Evolutionary conservation across 2,888 invertebrate species (phyloP), one percentile per base, ranked within the genome.

Genomic region (Protonemura montana): DNA sequence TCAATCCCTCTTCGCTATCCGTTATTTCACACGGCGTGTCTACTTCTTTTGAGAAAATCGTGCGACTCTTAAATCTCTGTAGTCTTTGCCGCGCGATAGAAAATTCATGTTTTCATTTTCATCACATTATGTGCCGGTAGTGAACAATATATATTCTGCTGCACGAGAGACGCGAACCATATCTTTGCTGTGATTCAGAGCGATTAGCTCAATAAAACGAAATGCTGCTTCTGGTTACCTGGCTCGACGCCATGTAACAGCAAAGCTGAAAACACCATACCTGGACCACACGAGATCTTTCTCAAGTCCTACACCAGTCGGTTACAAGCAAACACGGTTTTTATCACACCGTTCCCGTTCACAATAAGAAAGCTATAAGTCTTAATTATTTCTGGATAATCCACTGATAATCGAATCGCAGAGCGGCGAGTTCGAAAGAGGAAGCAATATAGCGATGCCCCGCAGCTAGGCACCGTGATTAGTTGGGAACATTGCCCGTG

Each of bases 91-190:
- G 26, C 82, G 30, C 26, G 82, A 41, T 83, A 25, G 41, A 83
- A 83, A 42, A 83, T 83, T 83, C 82, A 83, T 83, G 82, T 83
- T 83, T 83, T 83, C 82, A 83, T 83, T 83, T 83, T 42, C 82
- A 42, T 21, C 29, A 82, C 5, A 82, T 82, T 25, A 82, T 30
- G 78, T 10, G 27, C 25, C 2, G n/a, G 30, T 7, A 30, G n/a
- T 82, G 78, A 29, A 78, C 10, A 78, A 78, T 7, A 77, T 3
- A 77, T 77, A 28, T 78, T 21, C 29, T 2, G 26, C 29, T 7
- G n/a, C 27, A 7, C 10, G 21, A 1, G 59, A 59, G 21, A 59
- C 13, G 59, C 21, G 21, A 59, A 59, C 1, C 21, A 59, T 21
- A 2, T 59, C 59, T 21, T 59, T 3, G 59, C 59, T 35, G 35